Conservation (phyloP, 2,888 invertebrate genomes). For the Antitype chi region DNA sequence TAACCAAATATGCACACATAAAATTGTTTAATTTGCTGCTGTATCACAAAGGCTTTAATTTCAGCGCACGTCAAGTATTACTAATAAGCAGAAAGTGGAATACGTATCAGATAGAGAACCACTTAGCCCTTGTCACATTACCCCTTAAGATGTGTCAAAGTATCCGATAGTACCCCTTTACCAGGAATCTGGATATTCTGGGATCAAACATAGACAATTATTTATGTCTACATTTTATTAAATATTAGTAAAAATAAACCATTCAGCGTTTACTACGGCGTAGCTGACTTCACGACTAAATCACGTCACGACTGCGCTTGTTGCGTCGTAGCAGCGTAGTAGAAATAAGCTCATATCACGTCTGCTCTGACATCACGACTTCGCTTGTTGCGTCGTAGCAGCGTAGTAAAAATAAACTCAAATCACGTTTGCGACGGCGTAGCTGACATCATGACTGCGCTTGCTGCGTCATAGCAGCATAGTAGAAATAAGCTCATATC, state of each 20-base stretch:
- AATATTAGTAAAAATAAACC: neutral
- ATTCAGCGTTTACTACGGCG: neutral
- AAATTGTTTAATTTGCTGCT: neutral
- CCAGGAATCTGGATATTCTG: constrained; percentile 2
- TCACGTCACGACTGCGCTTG: neutral
- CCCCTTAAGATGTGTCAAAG: constrained; percentile 5
- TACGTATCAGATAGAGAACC: neutral
- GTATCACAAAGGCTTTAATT: neutral
- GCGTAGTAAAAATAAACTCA: too few relatives aligned
- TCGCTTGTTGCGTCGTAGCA: too few relatives aligned
- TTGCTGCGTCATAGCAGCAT: too few relatives aligned
- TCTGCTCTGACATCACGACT: too few relatives aligned
- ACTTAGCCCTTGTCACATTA: constrained; percentile 18
- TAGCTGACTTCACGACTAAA: constrained; percentile 4
- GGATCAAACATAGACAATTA: neutral
- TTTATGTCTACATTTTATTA: neutral
- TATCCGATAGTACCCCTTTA: constrained; percentile 15
- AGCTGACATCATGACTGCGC: too few relatives aligned
- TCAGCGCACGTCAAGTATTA: neutral
- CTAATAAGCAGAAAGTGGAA: neutral
- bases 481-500: too few relatives aligned
- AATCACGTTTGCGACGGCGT: too few relatives aligned
- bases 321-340: constrained; percentile 5
- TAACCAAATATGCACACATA: neutral
- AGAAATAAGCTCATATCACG: neutral